These are phyloP conservation scores for Trichonephila inaurata DNA, from an alignment of 1,140 invertebrate species.

Conservation along the genomic window DNA sequence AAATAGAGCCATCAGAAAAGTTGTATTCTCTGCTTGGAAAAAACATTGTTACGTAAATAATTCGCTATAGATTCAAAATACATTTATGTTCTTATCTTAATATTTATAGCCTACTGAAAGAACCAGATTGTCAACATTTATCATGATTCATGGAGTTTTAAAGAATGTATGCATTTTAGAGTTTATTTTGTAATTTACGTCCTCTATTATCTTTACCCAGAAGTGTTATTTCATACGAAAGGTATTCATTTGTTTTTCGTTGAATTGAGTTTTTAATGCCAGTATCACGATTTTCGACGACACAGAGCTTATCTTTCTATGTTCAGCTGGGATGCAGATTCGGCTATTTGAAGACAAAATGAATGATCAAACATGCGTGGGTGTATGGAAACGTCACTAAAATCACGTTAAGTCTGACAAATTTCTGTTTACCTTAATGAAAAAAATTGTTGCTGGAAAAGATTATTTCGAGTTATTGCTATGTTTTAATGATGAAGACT, in stretches of 20 bases:
- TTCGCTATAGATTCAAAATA: not conserved
- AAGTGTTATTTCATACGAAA: constrained; percentile 23
- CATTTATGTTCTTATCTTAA: not conserved
- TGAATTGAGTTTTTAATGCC: constrained; percentile 7
- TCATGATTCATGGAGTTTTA: constrained; percentile 4
- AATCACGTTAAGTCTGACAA: not conserved
- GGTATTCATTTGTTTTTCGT: constrained; percentile 15
- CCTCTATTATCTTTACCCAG: constrained; percentile 50
- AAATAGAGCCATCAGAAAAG: not conserved
- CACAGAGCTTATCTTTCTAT: constrained; percentile 9
- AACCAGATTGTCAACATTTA: not conserved
- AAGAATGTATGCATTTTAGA: not conserved
- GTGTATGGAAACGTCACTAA: not conserved
- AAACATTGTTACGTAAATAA: not conserved
- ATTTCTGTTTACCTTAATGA: not conserved
- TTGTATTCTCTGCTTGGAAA: not conserved
- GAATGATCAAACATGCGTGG: not conserved
- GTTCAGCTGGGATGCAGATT: constrained; percentile 52
- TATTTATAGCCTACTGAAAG: not conserved
- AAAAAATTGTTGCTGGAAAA: not conserved
- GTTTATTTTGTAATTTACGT: constrained; percentile 47
- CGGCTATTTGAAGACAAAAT: not conserved
- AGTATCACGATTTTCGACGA: not conserved
- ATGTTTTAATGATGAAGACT: too few relatives aligned
- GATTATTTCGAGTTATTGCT: too few relatives aligned